Percentiles rank a stretch among this genome's conserved stretches.
These are phyloP conservation scores for Corythornis madagascariensis DNA, from an alignment of 2,113 vertebrate genomes.

Conservation along the genomic window DNA sequence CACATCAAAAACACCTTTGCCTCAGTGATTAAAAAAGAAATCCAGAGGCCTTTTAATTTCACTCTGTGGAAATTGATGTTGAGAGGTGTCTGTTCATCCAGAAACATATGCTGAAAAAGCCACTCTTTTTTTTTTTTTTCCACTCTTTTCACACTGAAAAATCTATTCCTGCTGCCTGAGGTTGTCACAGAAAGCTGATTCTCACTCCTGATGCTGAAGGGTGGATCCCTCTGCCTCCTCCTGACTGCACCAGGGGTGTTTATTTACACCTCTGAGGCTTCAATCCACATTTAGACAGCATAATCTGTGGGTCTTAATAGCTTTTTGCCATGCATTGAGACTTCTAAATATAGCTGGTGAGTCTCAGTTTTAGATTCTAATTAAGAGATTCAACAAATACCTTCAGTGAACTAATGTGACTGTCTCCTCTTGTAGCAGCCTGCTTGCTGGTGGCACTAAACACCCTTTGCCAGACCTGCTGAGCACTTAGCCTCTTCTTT, in stretches of 20 bases:
- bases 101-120: not conserved
- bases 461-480: not conserved
- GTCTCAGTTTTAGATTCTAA: not conserved
- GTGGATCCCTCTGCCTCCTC: not conserved
- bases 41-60: slow-evolving; percentile 37
- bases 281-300: not conserved
- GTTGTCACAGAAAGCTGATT: not conserved
- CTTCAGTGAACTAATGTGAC: not conserved
- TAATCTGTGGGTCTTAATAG: slow-evolving; percentile 16
- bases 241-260: not conserved
- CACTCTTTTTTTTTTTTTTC: not conserved
- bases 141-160: not conserved
- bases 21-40: not conserved
- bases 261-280: slow-evolving; percentile 12
- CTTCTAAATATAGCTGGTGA: not conserved
- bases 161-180: not conserved
- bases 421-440: not conserved
- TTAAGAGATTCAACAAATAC: not conserved
- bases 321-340: not conserved
- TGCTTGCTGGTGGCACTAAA: not conserved
- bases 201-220: not conserved
- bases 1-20: slow-evolving; percentile 46
- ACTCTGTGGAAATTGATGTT: slow-evolving; percentile 8
- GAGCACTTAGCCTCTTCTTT: not conserved
- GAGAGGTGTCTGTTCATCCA: slow-evolving; percentile 24